A percentile compares a stretch with the other conserved stretches of the same genome.
phyloP scores from a whole-genome alignment of 2,797 vertebrate genomes.

The Luscinia luscinia region DNA sequence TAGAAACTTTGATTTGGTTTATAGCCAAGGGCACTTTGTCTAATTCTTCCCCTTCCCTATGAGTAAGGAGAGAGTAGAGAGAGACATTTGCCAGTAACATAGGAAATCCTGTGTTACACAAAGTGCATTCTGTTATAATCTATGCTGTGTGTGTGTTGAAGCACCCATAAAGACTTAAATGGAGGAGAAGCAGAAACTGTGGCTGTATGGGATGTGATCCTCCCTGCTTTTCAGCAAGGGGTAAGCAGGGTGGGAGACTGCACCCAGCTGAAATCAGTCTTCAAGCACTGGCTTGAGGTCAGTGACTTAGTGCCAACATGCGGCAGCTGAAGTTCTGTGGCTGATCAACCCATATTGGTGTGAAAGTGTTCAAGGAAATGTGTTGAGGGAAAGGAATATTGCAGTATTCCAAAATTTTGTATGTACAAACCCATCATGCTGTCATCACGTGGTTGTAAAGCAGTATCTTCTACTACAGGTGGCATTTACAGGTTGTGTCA shows the following conservation, averaged over 20 bases:
- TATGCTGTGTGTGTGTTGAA: neutral
- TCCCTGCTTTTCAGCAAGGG: neutral
- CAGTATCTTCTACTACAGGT: rapidly evolving
- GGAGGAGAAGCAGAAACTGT: neutral
- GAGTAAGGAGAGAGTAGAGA: neutral
- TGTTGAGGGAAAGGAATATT: neutral
- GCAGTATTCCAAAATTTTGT: neutral
- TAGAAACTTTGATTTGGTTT: neutral
- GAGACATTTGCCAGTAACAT: neutral
- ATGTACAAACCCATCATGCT: rapidly evolving
- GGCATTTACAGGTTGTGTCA: neutral
- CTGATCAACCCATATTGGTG: neutral
- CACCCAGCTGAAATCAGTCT: neutral
- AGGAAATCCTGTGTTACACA: neutral
- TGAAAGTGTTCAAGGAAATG: neutral
- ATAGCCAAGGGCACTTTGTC: neutral
- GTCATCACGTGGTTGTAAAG: neutral
- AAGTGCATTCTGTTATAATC: neutral
- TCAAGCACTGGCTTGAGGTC: neutral
- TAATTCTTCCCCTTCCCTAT: neutral
- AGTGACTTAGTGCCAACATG: neutral
- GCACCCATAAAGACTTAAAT: neutral
- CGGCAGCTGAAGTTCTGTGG: neutral
- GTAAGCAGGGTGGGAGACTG: neutral
- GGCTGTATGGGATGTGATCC: neutral